Percentiles rank a stretch among this genome's conserved stretches.
Conservation (phyloP, 92 coral and sea anemone species). For the Heliopora coerulea region DNA sequence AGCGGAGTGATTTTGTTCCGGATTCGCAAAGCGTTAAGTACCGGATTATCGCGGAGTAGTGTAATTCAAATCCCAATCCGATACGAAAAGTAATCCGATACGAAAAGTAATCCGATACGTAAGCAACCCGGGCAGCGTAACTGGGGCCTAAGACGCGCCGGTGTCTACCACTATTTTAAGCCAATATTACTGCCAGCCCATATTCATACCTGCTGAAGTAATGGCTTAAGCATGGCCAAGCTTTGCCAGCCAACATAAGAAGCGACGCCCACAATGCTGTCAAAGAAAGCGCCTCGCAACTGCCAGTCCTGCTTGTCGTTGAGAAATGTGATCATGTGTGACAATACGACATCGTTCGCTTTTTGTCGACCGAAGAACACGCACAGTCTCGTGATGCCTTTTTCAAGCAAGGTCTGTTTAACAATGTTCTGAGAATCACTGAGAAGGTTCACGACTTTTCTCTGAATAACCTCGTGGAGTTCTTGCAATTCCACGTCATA, state of each 20-base stretch:
- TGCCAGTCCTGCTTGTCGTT: conserved; percentile 99
- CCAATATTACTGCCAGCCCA: too few species aligned
- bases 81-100: too few species aligned
- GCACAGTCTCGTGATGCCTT: conserved; percentile 90
- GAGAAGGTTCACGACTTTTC: conserved; percentile 90
- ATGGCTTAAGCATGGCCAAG: conserved; percentile 89
- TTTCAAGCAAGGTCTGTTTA: conserved; percentile 88
- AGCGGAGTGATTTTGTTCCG: too few species aligned
- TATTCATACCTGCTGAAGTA: conserved; percentile 94
- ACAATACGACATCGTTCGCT: conserved; percentile 88
- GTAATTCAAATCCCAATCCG: too few species aligned
- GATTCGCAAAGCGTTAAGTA: too few species aligned
- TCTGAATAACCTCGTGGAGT: conserved; percentile 87
- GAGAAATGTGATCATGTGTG: conserved; percentile 94
- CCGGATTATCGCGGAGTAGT: too few species aligned
- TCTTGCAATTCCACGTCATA: conserved; percentile 94
- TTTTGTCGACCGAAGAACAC: conserved; percentile 98
- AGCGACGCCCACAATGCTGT: conserved; percentile 96
- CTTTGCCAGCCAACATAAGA: conserved; percentile 99
- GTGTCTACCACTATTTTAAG: too few species aligned
- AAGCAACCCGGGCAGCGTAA: too few species aligned
- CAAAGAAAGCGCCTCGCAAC: conserved; percentile 92
- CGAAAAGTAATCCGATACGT: too few species aligned
- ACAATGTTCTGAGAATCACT: conserved; percentile 95
- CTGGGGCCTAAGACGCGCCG: too few species aligned